Evolutionary conservation across 2,113 vertebrate genomes (phyloP).

Genomic region (Barnardius zonarius): DNA sequence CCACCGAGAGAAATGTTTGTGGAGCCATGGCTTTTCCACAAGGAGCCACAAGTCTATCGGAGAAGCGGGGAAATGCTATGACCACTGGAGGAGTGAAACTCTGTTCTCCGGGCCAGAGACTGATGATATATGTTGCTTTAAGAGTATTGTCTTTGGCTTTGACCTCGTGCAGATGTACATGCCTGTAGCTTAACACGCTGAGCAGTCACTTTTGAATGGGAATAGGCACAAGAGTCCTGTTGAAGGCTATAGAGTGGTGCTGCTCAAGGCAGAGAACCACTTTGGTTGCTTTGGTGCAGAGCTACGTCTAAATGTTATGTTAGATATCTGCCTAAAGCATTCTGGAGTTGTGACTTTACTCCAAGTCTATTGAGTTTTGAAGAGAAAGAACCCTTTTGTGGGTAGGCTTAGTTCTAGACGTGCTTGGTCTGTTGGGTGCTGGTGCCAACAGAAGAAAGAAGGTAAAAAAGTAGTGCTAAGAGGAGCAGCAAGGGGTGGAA

Average conservation of each 20-base stretch:
- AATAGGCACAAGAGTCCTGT: background rate
- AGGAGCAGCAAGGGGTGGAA: background rate
- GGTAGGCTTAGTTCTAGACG: background rate
- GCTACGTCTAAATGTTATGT: background rate
- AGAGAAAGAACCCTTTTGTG: background rate
- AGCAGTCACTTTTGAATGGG: background rate
- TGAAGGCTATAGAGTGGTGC: background rate
- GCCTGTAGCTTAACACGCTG: background rate
- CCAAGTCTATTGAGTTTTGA: background rate
- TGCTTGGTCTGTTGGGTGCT: background rate
- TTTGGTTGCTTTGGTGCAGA: background rate
- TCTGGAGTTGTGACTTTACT: background rate
- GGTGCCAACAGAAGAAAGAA: background rate
- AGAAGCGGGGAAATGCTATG: background rate
- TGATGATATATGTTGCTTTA: background rate
- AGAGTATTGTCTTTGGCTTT: background rate
- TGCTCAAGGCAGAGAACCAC: background rate
- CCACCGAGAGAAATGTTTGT: conserved; percentile 10
- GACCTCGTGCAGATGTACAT: fast-evolving
- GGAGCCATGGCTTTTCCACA: conserved; percentile 19
- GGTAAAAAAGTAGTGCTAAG: background rate
- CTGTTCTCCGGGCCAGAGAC: background rate
- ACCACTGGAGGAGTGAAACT: background rate
- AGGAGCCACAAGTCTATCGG: conserved; percentile 32
- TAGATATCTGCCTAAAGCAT: background rate